Conservation (phyloP, 1,140 invertebrate species). For the Dendroctonus ponderosae region DNA sequence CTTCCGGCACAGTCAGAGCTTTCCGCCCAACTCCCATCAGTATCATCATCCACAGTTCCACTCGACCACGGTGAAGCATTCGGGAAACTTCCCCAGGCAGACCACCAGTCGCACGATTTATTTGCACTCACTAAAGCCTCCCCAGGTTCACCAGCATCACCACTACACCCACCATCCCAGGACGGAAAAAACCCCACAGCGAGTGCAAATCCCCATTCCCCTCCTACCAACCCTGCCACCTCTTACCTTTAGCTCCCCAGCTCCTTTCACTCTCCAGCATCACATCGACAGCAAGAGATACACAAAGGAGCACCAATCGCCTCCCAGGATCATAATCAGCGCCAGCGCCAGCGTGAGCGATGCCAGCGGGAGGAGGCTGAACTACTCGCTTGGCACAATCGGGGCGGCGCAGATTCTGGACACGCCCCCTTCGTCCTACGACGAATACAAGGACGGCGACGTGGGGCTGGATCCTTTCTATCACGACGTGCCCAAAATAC, state of each 20-base stretch:
- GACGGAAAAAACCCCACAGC: constrained; percentile 44
- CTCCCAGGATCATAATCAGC: constrained; percentile 67
- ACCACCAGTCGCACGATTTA: constrained; percentile 32
- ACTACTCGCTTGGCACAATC: constrained; percentile 65
- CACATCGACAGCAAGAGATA: constrained; percentile 50
- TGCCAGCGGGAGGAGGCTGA: constrained; percentile 66
- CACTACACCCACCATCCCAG: constrained; percentile 32
- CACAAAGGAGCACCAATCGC: constrained; percentile 49
- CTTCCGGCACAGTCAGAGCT: constrained; percentile 30
- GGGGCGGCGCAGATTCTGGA: constrained; percentile 55
- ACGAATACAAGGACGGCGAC: constrained; percentile 72
- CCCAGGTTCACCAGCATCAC: constrained; percentile 30
- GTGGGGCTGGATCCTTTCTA: constrained; percentile 71
- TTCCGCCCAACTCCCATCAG: constrained; percentile 19
- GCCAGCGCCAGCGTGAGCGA: constrained; percentile 71
- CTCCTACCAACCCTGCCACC: constrained; percentile 44
- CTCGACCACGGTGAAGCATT: constrained; percentile 29
- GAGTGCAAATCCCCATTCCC: constrained; percentile 42
- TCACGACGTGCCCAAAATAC: constrained; percentile 69
- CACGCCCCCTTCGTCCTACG: constrained; percentile 63
- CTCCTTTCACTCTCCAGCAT: constrained; percentile 45
- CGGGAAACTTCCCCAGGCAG: constrained; percentile 1
- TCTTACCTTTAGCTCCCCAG: constrained; percentile 48
- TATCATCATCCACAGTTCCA: constrained; percentile 23
- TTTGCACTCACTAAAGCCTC: constrained; percentile 33